These are phyloP conservation scores for Dasyurus viverrinus DNA, from an alignment of 2,113 vertebrate species.

Conservation along the genomic window DNA sequence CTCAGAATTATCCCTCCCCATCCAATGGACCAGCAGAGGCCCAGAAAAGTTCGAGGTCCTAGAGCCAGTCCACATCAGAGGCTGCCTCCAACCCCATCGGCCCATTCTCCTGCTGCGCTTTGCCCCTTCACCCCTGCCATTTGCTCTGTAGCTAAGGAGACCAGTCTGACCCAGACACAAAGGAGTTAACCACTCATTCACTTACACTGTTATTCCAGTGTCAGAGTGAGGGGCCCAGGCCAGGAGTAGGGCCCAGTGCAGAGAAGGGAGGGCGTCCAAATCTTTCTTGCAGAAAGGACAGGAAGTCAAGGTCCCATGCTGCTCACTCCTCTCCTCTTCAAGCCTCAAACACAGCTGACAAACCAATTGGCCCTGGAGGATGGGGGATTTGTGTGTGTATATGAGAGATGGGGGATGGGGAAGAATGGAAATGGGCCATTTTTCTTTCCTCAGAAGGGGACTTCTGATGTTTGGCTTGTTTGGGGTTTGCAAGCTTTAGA, in stretches of 20 bases:
- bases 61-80: neutral
- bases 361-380: neutral
- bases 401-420: neutral
- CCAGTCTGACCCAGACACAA: neutral
- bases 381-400: neutral
- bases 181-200: neutral
- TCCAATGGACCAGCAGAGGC: neutral
- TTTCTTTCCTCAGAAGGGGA: neutral
- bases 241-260: neutral
- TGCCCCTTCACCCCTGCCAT: neutral
- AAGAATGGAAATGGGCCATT: neutral
- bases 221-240: neutral
- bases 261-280: neutral
- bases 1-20: neutral
- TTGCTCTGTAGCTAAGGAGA: neutral
- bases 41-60: neutral
- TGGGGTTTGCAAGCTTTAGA: neutral
- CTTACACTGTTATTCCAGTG: neutral
- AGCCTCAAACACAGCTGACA: neutral
- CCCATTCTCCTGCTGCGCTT: neutral
- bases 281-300: constrained; percentile 4
- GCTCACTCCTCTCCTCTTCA: neutral
- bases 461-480: neutral
- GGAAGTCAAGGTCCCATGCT: neutral
- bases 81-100: neutral